phyloP scores from a whole-genome alignment of 2,888 invertebrate species.

The Tromatobia lineatoria region DNA sequence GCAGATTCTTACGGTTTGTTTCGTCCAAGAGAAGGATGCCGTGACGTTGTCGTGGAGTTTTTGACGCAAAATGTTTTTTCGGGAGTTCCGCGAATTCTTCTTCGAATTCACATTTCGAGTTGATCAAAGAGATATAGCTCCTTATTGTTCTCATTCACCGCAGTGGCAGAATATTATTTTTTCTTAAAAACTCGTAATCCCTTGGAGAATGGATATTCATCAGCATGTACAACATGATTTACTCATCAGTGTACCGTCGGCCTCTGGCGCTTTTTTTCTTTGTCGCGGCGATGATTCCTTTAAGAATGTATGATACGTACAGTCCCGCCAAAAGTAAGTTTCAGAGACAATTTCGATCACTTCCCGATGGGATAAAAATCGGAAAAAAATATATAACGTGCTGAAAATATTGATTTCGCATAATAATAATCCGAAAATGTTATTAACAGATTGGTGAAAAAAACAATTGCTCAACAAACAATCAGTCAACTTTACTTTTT shows the following conservation, averaged over 20 bases:
- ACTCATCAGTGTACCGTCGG: constrained; percentile 66
- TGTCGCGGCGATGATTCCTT: too few species aligned
- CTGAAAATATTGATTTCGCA: too few species aligned
- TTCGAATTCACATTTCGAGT: constrained; percentile 66
- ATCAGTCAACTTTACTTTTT: too few species aligned
- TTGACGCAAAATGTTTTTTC: constrained; percentile 52
- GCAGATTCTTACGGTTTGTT: constrained; percentile 18
- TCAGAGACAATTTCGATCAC: too few species aligned
- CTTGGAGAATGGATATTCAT: constrained; percentile 69
- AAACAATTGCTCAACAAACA: too few species aligned
- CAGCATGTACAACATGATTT: constrained; percentile 67
- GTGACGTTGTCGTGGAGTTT: constrained; percentile 25
- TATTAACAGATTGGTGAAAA: too few species aligned
- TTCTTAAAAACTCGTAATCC: constrained; percentile 68
- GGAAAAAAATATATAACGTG: too few species aligned
- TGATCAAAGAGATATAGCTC: constrained; percentile 59
- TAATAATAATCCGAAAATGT: too few species aligned
- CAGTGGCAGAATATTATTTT: constrained; percentile 66
- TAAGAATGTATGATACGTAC: too few species aligned
- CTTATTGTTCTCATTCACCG: constrained; percentile 67
- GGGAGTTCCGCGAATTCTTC: constrained; percentile 54
- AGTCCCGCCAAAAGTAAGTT: too few species aligned
- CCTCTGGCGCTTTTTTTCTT: constrained; percentile 24
- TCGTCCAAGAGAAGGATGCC: constrained; percentile 30
- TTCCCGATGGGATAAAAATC: too few species aligned